Base-by-base conservation (phyloP, 2,888 invertebrate genomes). In the Formica aserva region DNA sequence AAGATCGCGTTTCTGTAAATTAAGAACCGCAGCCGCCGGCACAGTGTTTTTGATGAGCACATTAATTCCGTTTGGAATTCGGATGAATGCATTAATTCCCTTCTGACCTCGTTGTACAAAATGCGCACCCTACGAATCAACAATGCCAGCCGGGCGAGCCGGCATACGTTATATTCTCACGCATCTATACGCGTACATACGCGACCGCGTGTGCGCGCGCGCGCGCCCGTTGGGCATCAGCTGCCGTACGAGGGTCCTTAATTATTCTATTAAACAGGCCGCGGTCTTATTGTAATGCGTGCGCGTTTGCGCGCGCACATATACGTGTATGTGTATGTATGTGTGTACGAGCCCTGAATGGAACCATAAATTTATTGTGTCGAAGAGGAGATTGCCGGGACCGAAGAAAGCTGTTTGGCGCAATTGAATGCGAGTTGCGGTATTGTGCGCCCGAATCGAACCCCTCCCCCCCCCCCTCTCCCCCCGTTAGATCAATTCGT, bases 241-340 rank as follows among this genome's bases (percentile, higher is more conserved):
- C 94, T 94, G 94, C 94, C 89, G 91, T 86, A 90, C 92, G 91
- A 94, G 92, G 92, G 91, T 92, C 94, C 93, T 94, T 94, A 94
- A 94, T 94, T 94, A 94, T 94, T 94, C 94, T 93, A 94, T 94
- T 94, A 94, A 94, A 94, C 93, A 91, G 93, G 90, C 91, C 93
- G 91, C 92, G 92, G 92, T 92, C 92, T 94, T 93, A 94, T 94
- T 93, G 94, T 93, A 91, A 91, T 91, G 90, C 90, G 88, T 88
- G 84, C 83, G 71, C 86, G 85, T 83, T 81, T 77, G 82, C 74
- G 85, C 66, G 83, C 83, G 86, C 75, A 29, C 3, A 15, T 89
- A 86, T 87, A 80, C 67, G 86, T 52, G 83, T 82, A 29, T 1
- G 18, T 65, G 35, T 45, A n/a, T 26, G 29, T 63, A 80, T 38